A percentile compares a stretch with the other conserved stretches of the same genome.
Conservation (phyloP, 1,140 invertebrate species). For the Centruroides vittatus region DNA sequence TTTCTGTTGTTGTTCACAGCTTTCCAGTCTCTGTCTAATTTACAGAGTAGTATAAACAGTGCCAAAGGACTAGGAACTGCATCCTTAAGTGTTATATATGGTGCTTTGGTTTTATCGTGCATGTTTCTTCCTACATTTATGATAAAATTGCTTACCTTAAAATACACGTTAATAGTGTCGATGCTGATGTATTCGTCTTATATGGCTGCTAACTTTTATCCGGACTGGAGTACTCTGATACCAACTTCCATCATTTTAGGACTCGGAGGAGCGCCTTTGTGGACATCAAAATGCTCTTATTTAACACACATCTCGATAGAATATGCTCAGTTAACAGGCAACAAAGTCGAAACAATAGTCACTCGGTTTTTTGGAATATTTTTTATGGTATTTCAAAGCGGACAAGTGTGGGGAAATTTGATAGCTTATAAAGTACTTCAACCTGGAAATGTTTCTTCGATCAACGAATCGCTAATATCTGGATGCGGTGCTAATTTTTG, state of each 20-base stretch:
- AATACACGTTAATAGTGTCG: slow-evolving; percentile 82
- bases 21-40: slow-evolving; percentile 75
- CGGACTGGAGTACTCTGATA: slow-evolving; percentile 75
- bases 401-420: slow-evolving; percentile 88
- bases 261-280: slow-evolving; percentile 84
- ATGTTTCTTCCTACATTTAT: slow-evolving; percentile 82
- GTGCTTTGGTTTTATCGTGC: slow-evolving; percentile 72
- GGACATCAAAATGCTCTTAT: slow-evolving; percentile 92
- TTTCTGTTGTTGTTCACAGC: slow-evolving; percentile 90
- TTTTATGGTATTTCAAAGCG: slow-evolving; percentile 91
- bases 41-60: slow-evolving; percentile 38
- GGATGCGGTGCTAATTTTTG: slow-evolving; percentile 10
- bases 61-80: slow-evolving; percentile 48
- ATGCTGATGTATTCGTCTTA: slow-evolving; percentile 88
- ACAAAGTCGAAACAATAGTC: slow-evolving; percentile 74
- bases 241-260: slow-evolving; percentile 74
- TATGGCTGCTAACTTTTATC: slow-evolving; percentile 84
- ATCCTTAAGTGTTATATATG: slow-evolving; percentile 73
- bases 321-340: slow-evolving; percentile 30
- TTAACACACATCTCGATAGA: slow-evolving; percentile 81
- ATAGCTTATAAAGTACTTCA: slow-evolving; percentile 50
- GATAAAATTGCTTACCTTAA: slow-evolving; percentile 78
- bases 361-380: slow-evolving; percentile 95
- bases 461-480: slow-evolving; percentile 8
- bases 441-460: slow-evolving; percentile 20